A percentile compares a stretch with the other conserved stretches of the same genome.
These are phyloP conservation scores for Erinaceus europaeus DNA, from an alignment of 2,113 vertebrate genomes.

Conservation along the genomic window DNA sequence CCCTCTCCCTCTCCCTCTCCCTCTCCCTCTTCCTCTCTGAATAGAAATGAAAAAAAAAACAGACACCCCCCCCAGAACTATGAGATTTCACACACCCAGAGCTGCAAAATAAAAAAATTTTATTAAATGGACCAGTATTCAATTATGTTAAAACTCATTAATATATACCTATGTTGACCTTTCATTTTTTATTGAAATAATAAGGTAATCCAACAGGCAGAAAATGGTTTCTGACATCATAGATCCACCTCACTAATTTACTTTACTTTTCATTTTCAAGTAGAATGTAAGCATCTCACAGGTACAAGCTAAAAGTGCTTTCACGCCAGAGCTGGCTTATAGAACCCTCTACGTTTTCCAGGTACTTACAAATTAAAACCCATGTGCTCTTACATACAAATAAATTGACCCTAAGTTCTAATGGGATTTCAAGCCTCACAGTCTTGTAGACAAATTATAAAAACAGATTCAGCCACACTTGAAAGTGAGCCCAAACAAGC, in stretches of 20 bases:
- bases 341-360: not conserved
- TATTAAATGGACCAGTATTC: too few relatives aligned
- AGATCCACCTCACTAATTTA: not conserved
- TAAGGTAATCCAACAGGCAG: not conserved
- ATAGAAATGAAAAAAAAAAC: too few relatives aligned
- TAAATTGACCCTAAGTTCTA: not conserved
- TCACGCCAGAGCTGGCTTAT: not conserved
- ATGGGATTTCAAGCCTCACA: not conserved
- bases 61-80: too few relatives aligned
- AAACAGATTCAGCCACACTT: slow-evolving; percentile 29
- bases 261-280: not conserved
- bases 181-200: not conserved
- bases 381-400: not conserved
- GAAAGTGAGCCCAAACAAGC: slow-evolving; percentile 10
- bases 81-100: too few relatives aligned
- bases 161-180: not conserved
- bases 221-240: not conserved
- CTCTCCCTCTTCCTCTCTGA: too few relatives aligned
- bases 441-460: slow-evolving; percentile 31
- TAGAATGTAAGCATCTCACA: not conserved
- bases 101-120: too few relatives aligned
- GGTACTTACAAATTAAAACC: not conserved
- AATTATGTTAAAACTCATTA: too few relatives aligned
- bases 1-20: too few relatives aligned
- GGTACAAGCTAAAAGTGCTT: not conserved